Evolutionary conservation across 2,113 vertebrate species (phyloP).

Genomic region (Narcine bancroftii): DNA sequence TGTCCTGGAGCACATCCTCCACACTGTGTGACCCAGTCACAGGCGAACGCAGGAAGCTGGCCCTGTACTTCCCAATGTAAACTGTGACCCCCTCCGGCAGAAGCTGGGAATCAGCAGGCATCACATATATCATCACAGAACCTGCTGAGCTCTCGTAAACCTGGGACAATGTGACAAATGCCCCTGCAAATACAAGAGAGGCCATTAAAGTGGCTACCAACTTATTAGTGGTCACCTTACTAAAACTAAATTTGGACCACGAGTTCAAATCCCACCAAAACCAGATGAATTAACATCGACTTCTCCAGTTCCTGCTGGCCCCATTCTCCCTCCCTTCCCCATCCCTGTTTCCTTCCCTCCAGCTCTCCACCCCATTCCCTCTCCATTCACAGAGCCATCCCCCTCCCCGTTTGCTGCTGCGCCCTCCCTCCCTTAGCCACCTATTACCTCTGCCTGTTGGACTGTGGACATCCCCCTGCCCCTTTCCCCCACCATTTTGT

Average conservation of each 20-base stretch:
- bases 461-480: too few species aligned
- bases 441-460: too few species aligned
- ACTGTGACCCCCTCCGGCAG: slow-evolving; percentile 69
- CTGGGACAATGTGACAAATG: slow-evolving; percentile 59
- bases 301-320: too few species aligned
- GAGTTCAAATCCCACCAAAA: too few species aligned
- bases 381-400: too few species aligned
- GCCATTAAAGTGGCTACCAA: neutral
- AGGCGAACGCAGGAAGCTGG: slow-evolving; percentile 55
- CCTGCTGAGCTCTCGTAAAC: slow-evolving; percentile 62
- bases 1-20: slow-evolving; percentile 49
- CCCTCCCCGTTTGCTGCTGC: too few species aligned
- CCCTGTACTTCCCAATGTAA: slow-evolving; percentile 75
- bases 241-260: neutral
- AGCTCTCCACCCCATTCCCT: too few species aligned
- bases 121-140: slow-evolving; percentile 73
- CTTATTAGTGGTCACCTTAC: neutral
- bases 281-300: too few species aligned
- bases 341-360: too few species aligned
- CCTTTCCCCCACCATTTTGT: too few species aligned
- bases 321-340: too few species aligned
- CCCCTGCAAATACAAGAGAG: slow-evolving; percentile 53
- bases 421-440: too few species aligned
- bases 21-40: slow-evolving; percentile 44
- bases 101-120: slow-evolving; percentile 65